phyloP scores from a whole-genome alignment of 2,888 invertebrate species.

The Eilema caniola region DNA sequence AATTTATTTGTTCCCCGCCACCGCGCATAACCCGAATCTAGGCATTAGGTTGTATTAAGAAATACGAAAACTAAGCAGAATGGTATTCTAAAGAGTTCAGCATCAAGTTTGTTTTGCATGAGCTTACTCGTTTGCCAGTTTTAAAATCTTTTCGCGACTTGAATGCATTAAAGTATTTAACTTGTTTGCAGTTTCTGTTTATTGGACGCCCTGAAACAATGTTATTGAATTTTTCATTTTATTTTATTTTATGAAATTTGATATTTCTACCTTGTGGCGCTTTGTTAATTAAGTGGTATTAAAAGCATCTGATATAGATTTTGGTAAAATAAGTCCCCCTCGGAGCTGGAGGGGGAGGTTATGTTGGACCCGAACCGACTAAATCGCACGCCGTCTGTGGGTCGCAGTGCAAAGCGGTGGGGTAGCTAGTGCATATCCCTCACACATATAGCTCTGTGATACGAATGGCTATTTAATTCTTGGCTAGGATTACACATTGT shows the following conservation, averaged over 20 bases:
- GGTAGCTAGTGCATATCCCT: no score
- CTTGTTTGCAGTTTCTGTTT: constrained; percentile 54
- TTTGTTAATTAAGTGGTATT: background rate
- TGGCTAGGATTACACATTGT: no score
- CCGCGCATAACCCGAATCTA: constrained; percentile 52
- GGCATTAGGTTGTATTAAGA: constrained; percentile 83
- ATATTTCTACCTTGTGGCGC: background rate
- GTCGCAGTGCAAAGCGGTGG: no score
- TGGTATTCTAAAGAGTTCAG: constrained; percentile 82
- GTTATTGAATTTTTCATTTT: constrained; percentile 3
- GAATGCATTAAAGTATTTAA: constrained; percentile 70
- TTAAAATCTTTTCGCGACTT: constrained; percentile 69
- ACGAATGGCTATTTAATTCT: no score
- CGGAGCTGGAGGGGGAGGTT: no score
- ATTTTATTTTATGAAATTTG: background rate
- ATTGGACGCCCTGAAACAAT: constrained; percentile 21
- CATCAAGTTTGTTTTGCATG: constrained; percentile 82
- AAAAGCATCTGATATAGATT: background rate
- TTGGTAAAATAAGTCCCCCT: no score
- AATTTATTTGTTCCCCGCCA: constrained; percentile 46
- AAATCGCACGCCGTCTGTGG: no score
- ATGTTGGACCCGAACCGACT: no score
- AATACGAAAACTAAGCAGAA: constrained; percentile 85
- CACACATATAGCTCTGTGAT: no score
- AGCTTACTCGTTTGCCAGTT: constrained; percentile 75